Evolutionary conservation across 2,888 invertebrate species (phyloP).

Genomic region (Aradus depressus): DNA sequence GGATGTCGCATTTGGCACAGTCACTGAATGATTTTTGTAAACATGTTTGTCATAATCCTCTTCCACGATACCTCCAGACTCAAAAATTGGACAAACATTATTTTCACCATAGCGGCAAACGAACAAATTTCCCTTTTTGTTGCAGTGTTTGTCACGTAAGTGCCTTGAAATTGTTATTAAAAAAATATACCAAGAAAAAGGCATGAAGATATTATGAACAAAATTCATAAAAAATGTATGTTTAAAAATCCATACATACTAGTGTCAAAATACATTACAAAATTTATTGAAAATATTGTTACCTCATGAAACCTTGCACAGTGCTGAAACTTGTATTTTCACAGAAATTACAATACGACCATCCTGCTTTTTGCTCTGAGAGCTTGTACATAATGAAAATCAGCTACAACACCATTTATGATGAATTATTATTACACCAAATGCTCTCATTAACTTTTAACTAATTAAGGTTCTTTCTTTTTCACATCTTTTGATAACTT

Average conservation of each 20-base stretch:
- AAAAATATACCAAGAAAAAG: neutral
- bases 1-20: neutral
- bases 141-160: conserved; percentile 65
- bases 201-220: conserved; percentile 11
- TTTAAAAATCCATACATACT: neutral
- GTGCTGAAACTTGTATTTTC: conserved; percentile 46
- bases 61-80: conserved; percentile 80
- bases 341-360: conserved; percentile 53
- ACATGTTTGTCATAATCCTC: conserved; percentile 81
- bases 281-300: conserved; percentile 27
- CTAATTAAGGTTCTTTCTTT: too few relatives aligned
- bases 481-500: too few relatives aligned
- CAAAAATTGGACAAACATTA: conserved; percentile 72
- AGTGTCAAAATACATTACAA: neutral
- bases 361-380: conserved; percentile 35
- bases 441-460: too few relatives aligned
- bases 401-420: conserved; percentile 5
- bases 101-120: conserved; percentile 82
- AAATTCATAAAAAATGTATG: neutral
- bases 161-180: conserved; percentile 47
- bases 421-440: neutral
- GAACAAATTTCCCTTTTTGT: conserved; percentile 73
- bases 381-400: conserved; percentile 21
- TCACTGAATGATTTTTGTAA: conserved; percentile 17
- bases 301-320: conserved; percentile 51